phyloP scores from a whole-genome alignment of 2,888 invertebrate species.

The Phytoseiulus persimilis region DNA sequence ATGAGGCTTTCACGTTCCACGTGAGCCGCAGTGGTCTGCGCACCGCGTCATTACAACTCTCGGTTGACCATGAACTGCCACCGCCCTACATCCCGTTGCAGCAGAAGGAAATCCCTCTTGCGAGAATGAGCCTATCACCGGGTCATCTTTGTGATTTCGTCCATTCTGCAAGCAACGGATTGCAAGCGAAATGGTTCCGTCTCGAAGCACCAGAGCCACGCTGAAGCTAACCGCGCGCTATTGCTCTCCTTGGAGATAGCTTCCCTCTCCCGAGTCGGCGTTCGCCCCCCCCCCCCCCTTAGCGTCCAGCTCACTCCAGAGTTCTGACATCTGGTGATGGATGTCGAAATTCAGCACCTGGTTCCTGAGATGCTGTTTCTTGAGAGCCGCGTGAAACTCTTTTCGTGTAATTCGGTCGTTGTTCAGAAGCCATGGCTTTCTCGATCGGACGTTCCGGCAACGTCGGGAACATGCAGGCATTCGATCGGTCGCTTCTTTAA shows the following conservation, averaged over 20 bases:
- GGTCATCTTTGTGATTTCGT: slow-evolving; percentile 11
- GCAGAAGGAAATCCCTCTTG: neutral
- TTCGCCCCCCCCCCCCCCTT: no score
- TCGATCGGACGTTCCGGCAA: no score
- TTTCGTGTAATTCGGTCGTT: no score
- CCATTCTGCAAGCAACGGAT: neutral
- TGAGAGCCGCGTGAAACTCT: no score
- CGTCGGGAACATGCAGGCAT: no score
- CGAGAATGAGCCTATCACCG: neutral
- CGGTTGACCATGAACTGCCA: slow-evolving; percentile 56
- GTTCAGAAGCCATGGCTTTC: no score
- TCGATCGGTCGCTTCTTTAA: no score
- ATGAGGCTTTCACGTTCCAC: slow-evolving; percentile 55
- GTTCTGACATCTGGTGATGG: neutral
- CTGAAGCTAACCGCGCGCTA: neutral
- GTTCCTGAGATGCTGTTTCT: no score
- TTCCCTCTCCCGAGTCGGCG: no score
- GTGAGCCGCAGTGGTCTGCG: slow-evolving; percentile 56
- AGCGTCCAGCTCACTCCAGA: no score
- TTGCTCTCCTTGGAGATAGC: no score
- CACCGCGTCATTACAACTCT: slow-evolving; percentile 57
- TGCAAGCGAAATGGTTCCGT: slow-evolving; percentile 23
- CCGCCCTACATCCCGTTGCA: slow-evolving; percentile 6
- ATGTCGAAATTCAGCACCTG: neutral
- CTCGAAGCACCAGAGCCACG: neutral